A percentile compares a stretch with the other conserved stretches of the same genome.
Evolutionary conservation across 2,113 vertebrate genomes (phyloP).

Genomic region (Oryzias curvinotus): DNA sequence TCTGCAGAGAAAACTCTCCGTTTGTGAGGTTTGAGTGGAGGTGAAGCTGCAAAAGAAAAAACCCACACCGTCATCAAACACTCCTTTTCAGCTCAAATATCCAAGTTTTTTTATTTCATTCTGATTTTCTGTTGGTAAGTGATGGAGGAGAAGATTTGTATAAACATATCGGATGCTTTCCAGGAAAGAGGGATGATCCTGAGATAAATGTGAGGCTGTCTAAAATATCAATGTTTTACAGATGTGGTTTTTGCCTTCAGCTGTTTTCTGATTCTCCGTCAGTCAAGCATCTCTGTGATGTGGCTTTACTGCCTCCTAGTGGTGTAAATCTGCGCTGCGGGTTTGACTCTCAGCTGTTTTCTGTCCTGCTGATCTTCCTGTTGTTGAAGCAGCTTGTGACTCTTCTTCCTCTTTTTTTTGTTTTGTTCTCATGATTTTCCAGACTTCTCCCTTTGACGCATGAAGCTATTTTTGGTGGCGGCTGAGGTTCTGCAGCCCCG

Average conservation of each 20-base stretch:
- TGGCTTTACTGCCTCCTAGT: constrained; percentile 59
- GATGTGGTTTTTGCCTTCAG: not conserved
- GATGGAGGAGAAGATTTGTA: no score
- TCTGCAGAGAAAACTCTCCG: no score
- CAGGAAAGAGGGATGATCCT: no score
- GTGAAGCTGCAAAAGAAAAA: no score
- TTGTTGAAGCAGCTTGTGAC: constrained; percentile 29
- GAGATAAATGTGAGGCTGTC: no score
- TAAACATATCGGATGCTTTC: no score
- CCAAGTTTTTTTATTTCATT: no score
- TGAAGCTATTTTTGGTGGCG: not conserved
- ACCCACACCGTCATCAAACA: no score
- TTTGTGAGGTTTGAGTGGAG: no score
- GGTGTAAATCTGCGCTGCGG: constrained; percentile 19
- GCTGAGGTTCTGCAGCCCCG: not conserved
- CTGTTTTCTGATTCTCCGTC: not conserved
- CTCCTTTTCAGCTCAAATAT: no score
- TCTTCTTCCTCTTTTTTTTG: constrained; percentile 50
- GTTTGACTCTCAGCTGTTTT: not conserved
- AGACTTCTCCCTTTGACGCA: constrained; percentile 9
- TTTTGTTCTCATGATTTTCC: constrained; percentile 30
- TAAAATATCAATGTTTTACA: not conserved
- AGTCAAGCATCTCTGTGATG: not conserved
- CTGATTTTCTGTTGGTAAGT: no score
- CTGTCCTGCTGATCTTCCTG: not conserved